Conservation (phyloP, 2,113 vertebrate species). For the Felis chaus region DNA sequence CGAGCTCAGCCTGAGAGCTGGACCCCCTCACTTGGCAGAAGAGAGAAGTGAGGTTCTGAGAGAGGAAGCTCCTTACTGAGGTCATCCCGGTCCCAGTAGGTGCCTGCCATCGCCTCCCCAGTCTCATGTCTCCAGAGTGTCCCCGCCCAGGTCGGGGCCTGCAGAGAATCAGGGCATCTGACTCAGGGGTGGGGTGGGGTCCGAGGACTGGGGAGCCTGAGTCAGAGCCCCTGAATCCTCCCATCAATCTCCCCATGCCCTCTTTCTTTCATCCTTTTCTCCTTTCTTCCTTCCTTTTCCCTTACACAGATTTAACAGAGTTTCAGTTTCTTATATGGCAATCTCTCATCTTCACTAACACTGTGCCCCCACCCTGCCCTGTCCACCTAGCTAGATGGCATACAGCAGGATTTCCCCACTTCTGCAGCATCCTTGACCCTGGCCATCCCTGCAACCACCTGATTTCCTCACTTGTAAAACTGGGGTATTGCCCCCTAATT, state of each 20-base stretch:
- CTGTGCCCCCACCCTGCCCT: fast-evolving
- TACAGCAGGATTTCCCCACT: background rate
- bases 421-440: background rate
- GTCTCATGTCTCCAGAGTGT: background rate
- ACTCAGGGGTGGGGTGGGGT: background rate
- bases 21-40: background rate
- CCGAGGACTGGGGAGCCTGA: background rate
- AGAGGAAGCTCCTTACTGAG: background rate
- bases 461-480: background rate
- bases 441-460: background rate
- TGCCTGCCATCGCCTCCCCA: background rate
- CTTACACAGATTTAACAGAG: background rate
- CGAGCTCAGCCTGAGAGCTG: background rate
- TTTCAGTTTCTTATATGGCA: background rate
- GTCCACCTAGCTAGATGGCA: background rate
- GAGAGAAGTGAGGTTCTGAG: background rate
- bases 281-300: background rate
- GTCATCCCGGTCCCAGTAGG: fast-evolving
- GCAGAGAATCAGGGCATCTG: background rate
- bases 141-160: background rate
- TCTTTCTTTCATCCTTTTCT: background rate
- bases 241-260: background rate
- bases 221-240: background rate
- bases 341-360: background rate
- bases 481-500: background rate